Evolutionary conservation across 2,113 vertebrate genomes (phyloP).

Genomic region (Oxyruncus cristatus): DNA sequence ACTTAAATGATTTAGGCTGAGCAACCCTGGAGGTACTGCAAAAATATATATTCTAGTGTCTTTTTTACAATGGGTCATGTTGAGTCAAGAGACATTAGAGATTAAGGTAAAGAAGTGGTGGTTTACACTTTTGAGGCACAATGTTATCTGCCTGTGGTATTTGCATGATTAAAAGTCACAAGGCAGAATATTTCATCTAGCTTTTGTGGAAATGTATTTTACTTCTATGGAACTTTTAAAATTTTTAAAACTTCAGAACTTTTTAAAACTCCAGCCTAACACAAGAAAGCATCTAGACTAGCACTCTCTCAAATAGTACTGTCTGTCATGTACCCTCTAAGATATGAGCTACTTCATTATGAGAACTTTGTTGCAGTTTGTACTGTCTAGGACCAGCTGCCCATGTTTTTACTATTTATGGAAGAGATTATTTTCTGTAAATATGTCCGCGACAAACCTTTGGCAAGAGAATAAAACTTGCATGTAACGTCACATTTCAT

Average conservation of each 20-base stretch:
- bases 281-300: background rate
- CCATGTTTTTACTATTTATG: conserved; percentile 56
- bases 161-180: background rate
- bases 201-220: background rate
- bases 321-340: background rate
- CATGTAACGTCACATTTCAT: conserved; percentile 46
- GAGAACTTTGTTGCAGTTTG: background rate
- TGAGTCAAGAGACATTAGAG: background rate
- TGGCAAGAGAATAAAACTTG: conserved; percentile 52
- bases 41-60: background rate
- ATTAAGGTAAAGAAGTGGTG: background rate
- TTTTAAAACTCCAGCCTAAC: background rate
- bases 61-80: background rate
- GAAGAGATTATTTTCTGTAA: conserved; percentile 63
- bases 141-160: background rate
- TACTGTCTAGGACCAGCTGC: background rate
- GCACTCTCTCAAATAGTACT: background rate
- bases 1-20: background rate
- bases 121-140: background rate
- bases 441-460: conserved; percentile 24
- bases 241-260: background rate
- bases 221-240: background rate
- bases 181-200: background rate
- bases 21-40: background rate
- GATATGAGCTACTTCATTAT: background rate